Evolutionary conservation across 2,113 vertebrate species (phyloP), one percentile per base, ranked within the genome.

Genomic region (Donacobius atricapilla): DNA sequence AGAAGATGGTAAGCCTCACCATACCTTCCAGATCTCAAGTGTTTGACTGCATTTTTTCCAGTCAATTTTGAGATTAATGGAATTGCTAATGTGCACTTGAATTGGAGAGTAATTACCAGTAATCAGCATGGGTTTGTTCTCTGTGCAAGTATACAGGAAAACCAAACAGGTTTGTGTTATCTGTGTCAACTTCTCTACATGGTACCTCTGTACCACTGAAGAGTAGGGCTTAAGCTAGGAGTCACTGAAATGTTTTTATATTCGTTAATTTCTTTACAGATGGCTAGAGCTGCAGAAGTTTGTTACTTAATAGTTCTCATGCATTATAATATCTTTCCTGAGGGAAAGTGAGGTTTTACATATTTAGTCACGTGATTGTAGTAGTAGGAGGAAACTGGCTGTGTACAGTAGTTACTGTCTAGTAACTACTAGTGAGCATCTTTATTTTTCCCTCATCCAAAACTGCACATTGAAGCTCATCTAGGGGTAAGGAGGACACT

Each of bases 11-110:
- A 60, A 73, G 25, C 15, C 71, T 85, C 31, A 90, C 30, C 15
- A 30, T 24, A 31, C 76, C 23, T 73, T 84, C 51, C 0, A 0
- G 35, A 12, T 73, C 20, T 82, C 53, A 48, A 66, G 64, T 60
- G 25, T 69, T 80, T 71, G 44, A 51, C 53, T 73, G 83, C 1
- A 19, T 72, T 66, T 86, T 83, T 81, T 77, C 39, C 20, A 72
- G 58, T 69, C 48, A 58, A 0, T 87, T 51, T 47, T n/a, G 44
- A 71, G 70, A 76, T 79, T 79, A 96, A 60, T 87, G 82, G 53
- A 83, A 85, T 83, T 42, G 87, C 61, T 95, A 27, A 84, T 65
- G 40, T 85, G 61, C 25, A 44, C 24, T 96, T 90, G 47, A 97
- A 56, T 75, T 78, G 8, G 45, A 76, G 30, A 69, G n/a, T 65